Evolutionary conservation across 2,113 vertebrate genomes (phyloP), one percentile per base, ranked within the genome.

Genomic region (Cyanistes caeruleus): DNA sequence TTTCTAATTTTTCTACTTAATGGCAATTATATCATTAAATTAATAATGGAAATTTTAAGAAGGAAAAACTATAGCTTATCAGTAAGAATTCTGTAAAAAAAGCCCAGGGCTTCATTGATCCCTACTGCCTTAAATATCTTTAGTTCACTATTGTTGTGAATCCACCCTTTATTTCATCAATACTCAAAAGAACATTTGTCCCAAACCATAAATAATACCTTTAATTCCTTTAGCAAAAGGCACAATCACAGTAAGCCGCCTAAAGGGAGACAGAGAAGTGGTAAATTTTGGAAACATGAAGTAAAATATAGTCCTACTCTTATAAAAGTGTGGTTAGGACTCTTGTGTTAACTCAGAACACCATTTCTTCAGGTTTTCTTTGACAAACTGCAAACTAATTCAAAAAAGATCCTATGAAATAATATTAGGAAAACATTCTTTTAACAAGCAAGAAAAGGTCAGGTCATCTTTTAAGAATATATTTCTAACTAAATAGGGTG

Each of bases 91-190:
- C 13, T 55, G 13, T 5, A 21, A 4, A 64, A 77, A 65, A 53
- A 44, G 0, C 0, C 2, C 24, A 23, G 4, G 1, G 33, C 30
- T 73, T 86, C 12, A 41, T 41, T 33, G 6, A 53, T n/a, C 5
- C 8, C 0, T 20, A 28, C 28, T 70, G 6, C 4, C 13, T 48
- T 55, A 64, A 25, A 39, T 28, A 4, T 64, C 87, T 84, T 41
- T 13, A 46, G 56, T 17, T 11, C 17, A 28, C 24, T 39, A 0
- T 16, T 64, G 2, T 48, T 76, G 8, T 28, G 70, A 82, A 62
- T 43, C 5, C 11, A 53, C 15, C 9, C 21, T 39, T 12, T 9
- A 39, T 27, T 85, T 62, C 12, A 67, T 39, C 25, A 72, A 0
- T 87, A 14, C 12, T 55, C 24, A 59, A 37, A 72, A 56, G 11